Conservation (phyloP, 2,797 vertebrate genomes). For the Danio choprae region DNA sequence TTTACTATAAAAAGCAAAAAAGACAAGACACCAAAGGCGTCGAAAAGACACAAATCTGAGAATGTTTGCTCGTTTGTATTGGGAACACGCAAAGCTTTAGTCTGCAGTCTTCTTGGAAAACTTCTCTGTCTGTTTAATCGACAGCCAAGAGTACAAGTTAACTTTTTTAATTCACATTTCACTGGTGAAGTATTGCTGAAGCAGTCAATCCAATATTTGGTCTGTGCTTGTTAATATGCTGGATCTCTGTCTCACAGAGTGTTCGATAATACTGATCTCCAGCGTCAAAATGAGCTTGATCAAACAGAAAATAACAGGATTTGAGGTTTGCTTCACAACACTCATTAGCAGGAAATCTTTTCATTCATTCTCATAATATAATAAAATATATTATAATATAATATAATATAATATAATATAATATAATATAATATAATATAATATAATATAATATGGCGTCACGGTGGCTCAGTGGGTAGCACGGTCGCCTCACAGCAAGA, state of each 20-base stretch:
- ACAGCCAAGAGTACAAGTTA: not conserved
- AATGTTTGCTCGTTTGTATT: slow-evolving; percentile 8
- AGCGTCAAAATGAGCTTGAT: slow-evolving; percentile 1
- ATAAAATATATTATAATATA: not conserved
- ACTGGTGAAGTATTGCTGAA: slow-evolving; percentile 10
- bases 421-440: not conserved
- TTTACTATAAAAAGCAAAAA: slow-evolving; percentile 10
- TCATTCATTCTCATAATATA: slow-evolving; percentile 6
- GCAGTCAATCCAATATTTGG: not conserved
- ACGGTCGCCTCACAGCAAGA: too few species aligned
- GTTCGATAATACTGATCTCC: not conserved
- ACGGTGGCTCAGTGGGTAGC: too few species aligned
- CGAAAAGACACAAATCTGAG: not conserved
- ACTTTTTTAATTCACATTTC: not conserved
- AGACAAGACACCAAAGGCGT: slow-evolving; percentile 1
- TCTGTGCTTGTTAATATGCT: slow-evolving; percentile 15
- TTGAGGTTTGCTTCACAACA: not conserved
- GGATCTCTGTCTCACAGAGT: slow-evolving; percentile 1
- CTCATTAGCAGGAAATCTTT: not conserved
- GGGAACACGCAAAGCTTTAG: not conserved
- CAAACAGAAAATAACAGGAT: slow-evolving; percentile 4
- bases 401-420: not conserved
- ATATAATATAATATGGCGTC: not conserved
- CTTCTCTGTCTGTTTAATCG: not conserved
- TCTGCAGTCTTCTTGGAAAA: not conserved